A percentile compares a stretch with the other conserved stretches of the same genome.
Evolutionary conservation across 2,888 invertebrate genomes (phyloP).

Genomic region (Epirrita christyi): DNA sequence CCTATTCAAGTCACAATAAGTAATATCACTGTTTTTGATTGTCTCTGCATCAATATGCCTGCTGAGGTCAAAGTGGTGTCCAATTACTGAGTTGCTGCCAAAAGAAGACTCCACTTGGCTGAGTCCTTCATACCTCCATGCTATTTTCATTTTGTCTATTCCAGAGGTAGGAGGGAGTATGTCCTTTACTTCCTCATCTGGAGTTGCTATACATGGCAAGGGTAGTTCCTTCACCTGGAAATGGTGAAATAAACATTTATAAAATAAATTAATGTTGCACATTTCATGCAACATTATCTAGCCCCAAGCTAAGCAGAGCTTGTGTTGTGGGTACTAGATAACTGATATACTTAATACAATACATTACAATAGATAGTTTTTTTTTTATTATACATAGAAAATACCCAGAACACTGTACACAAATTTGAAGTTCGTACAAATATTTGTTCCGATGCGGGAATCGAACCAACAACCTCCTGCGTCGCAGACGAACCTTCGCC

Average conservation of each 20-base stretch:
- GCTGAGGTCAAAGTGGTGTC: constrained; percentile 93
- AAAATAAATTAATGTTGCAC: too few species aligned
- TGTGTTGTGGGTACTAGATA: too few species aligned
- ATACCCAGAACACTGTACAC: too few species aligned
- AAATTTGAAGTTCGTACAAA: too few species aligned
- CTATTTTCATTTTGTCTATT: constrained; percentile 91
- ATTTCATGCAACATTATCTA: too few species aligned
- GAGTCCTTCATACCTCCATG: constrained; percentile 94
- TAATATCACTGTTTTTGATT: constrained; percentile 84
- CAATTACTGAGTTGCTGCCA: constrained; percentile 83
- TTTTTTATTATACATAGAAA: too few species aligned
- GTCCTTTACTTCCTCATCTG: constrained; percentile 67
- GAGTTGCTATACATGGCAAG: constrained; percentile 78
- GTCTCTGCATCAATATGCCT: constrained; percentile 87
- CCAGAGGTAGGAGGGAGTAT: constrained; percentile 38
- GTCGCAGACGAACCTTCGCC: too few species aligned
- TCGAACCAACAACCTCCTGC: too few species aligned
- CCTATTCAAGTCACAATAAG: constrained; percentile 77
- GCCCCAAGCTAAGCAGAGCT: too few species aligned
- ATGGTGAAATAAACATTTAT: neutral
- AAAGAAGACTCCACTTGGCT: constrained; percentile 84
- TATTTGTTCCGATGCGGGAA: too few species aligned
- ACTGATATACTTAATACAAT: too few species aligned
- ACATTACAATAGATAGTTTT: too few species aligned
- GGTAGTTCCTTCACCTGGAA: constrained; percentile 79